Base-by-base conservation (phyloP, 1,140 invertebrate genomes). In the Yoshiicerus persimilis region DNA sequence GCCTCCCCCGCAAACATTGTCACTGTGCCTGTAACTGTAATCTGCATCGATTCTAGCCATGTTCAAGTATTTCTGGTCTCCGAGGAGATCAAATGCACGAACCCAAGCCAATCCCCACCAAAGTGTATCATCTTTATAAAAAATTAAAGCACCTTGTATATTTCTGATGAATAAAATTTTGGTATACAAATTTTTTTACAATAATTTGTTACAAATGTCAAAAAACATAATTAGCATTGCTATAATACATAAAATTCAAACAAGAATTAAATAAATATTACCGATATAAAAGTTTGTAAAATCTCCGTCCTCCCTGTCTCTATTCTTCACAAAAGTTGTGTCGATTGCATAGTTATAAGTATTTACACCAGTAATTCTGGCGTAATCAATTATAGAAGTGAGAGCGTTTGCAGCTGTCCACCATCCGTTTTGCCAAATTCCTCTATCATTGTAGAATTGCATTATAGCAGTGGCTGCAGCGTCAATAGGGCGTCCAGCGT, bases 21-120 rank as follows among this genome's bases (percentile, higher is more conserved):
- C 90, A 62, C 47, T 86, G 75, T 86, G 87, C 8, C 32, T 47
- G 70, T 90, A 90, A 6, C n/a, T 34, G 34, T 86, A 90, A 39
- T 90, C 90, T 6, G 90, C 20, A 25, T 87, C 88, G 16, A 88
- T 88, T 80, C 77, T 86, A 0, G 90, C 90, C 86, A 88, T 90
- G 4, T 90, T 62, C n/a, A 90, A 36, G 75, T 89, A 90, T 75
- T 90, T 90, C 5, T 70, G 34, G 16, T 90, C 36, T 64, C 88
- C 87, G 0, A 86, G 87, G 2, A 90, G n/a, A 25, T 90, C 90
- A 39, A 77, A 90, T 3, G 90, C 90, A 6, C 77, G 16, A 0
- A 88, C 85, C 88, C 87, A 90, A 25, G 88, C 90, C 2, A 90
- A 38, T 23, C 90, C 88, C 90, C 90, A 90, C 90, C 89, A 89